These are phyloP conservation scores for Bothrops jararaca DNA, from an alignment of 2,113 vertebrate species.

Conservation along the genomic window DNA sequence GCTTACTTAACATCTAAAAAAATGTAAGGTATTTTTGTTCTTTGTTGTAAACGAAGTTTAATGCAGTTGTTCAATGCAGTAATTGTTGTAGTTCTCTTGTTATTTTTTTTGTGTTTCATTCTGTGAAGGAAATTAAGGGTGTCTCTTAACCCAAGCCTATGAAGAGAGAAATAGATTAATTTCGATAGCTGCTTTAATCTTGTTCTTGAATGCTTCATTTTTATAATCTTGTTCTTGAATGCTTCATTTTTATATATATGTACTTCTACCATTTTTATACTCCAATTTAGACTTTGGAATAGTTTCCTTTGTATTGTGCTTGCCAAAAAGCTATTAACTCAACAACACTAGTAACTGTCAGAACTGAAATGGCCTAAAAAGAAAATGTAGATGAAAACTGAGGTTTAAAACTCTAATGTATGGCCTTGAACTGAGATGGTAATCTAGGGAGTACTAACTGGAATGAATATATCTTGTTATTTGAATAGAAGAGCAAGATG, in stretches of 20 bases:
- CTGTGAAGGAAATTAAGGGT: not conserved
- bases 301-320: conserved; percentile 19
- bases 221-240: not conserved
- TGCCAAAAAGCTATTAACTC: conserved; percentile 10
- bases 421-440: not conserved
- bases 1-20: not conserved
- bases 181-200: not conserved
- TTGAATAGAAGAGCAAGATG: not conserved
- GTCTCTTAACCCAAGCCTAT: not conserved
- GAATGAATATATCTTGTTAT: not conserved
- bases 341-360: not conserved
- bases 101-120: not conserved
- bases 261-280: not conserved
- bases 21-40: not conserved
- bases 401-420: not conserved
- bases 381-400: not conserved
- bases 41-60: not conserved
- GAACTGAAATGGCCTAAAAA: conserved; percentile 13
- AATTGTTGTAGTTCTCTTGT: not conserved
- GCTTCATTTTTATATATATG: not conserved
- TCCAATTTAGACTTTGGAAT: conserved; percentile 1
- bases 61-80: not conserved
- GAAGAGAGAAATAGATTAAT: conserved; percentile 5
- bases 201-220: not conserved
- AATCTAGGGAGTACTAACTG: not conserved